Percentiles rank a stretch among this genome's conserved stretches.
phyloP scores from a whole-genome alignment of 1,140 invertebrate species.

The Micrasema longulum region DNA sequence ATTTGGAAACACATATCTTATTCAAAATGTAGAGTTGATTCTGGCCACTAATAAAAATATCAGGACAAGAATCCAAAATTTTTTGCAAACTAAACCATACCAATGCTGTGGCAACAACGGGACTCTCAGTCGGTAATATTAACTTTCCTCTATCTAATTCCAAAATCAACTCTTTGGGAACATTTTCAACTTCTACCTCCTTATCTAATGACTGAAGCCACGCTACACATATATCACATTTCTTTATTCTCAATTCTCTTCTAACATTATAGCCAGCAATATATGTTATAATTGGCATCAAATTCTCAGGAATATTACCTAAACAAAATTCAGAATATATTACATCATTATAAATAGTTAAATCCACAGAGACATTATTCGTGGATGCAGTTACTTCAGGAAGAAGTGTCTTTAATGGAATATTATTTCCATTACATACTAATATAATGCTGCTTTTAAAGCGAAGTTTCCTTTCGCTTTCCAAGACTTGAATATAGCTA shows the following conservation, averaged over 20 bases:
- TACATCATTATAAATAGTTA: constrained; percentile 9
- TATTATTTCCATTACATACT: constrained; percentile 9
- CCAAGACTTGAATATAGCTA: background rate
- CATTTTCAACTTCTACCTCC: too few relatives aligned
- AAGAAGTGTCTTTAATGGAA: constrained; percentile 11
- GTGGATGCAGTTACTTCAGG: background rate
- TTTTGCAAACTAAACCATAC: constrained; percentile 16
- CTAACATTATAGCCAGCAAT: constrained; percentile 3
- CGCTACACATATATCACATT: background rate
- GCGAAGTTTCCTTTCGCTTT: constrained; percentile 7
- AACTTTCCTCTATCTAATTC: constrained; percentile 8
- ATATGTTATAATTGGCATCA: constrained; percentile 6
- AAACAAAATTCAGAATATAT: constrained; percentile 11
- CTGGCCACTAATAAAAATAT: constrained; percentile 12
- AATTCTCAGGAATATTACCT: background rate
- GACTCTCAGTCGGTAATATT: constrained; percentile 14
- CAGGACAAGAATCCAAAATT: constrained; percentile 6
- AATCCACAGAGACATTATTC: background rate
- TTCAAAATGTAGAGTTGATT: constrained; percentile 4
- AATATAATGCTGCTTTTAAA: background rate
- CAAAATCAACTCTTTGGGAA: constrained; percentile 6
- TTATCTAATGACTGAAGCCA: too few relatives aligned
- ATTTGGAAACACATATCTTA: background rate
- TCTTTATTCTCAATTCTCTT: constrained; percentile 7
- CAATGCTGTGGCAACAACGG: background rate